Base-by-base conservation (phyloP, 2,113 vertebrate species). In the Synchiropus splendidus region DNA sequence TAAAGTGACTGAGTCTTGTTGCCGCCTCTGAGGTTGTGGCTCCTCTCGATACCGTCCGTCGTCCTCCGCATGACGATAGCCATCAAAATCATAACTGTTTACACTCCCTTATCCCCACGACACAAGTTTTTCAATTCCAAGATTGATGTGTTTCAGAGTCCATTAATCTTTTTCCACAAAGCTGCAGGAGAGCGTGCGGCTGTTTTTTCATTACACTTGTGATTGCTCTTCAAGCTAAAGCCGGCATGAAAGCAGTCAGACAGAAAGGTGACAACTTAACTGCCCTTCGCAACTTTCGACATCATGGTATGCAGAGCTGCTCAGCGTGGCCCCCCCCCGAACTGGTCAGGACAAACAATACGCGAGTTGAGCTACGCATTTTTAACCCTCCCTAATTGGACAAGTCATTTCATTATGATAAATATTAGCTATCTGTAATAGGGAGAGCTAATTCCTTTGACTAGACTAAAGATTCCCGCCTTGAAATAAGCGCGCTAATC, bases 371-470 rank as follows among this genome's bases (percentile, higher is more conserved):
- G 86, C 92, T 89, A 93, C 89, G 90, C 87, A 89, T 92, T 94
- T 94, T 91, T 89, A 94, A 94, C 89, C 88, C 82, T 86, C 77
- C 79, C 74, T 93, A 94, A 98, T 94, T 92, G 88, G 87, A 72
- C 70, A 79, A 86, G 89, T 90, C 89, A 87, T 92, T 89, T 87
- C 85, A 83, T 90, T 93, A 92, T 92, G 91, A 89, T 88, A 92
- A 93, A 94, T 92, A 92, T 90, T 92, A 90, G 92, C 88, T 87
- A 84, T 91, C 82, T 67, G 79, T 87, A 87, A 90, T 86, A 82
- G 86, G 84, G 85, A 86, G 81, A 87, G 84, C 89, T 84, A 89
- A 89, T 90, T 88, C 85, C 79, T 89, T 89, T 87, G 87, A 89
- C 87, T 82, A 83, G 87, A 87, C 83, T 82, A 80, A 83, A 87